Evolutionary conservation across 2,113 vertebrate genomes (phyloP), one percentile per base, ranked within the genome.

Genomic region (Semicossyphus pulcher): DNA sequence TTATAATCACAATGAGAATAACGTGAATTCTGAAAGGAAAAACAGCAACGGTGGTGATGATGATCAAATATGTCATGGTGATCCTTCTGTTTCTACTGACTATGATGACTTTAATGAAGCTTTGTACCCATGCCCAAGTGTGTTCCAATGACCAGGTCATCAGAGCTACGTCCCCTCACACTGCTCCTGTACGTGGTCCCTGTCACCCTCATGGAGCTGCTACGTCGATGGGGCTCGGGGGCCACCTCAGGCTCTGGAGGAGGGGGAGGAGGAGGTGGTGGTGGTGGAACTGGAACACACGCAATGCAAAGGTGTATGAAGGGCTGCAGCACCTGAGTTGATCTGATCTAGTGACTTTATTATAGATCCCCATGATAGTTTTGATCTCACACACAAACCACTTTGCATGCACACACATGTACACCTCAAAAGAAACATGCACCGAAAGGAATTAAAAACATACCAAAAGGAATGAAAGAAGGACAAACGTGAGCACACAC

Each of bases 201-300:
- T 0, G 96, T 94, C 0, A 94, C 95, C 77, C 95, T 93, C 68
- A 96, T 58, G 11, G 97, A 97, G 88, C 96, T 97, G 86, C 94
- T 95, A 5, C 94, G 95, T 1, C 95, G 94, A 32, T 94, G 94
- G 0, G 93, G 95, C 70, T 96, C 95, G 0, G 91, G 89, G 57
- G 79, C 91, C 18, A 76, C 92, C 16, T 96, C 96, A 0, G 94
- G 88, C 81, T 97, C 96, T 0, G 91, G 62, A 88, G 91, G 83
- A 76, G 94, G 87, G 12, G 91, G 89, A 61, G 86, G 89, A 32
- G 89, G 88, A 9, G 90, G 91, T 29, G 90, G 89, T 29, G 88
- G 89, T 29, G 85, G 90, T 62, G 87, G 88, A 75, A 86, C 89
- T 90, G 82, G 76, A 87, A 86, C 69, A 85, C 61, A 87, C 83